phyloP scores from a whole-genome alignment of 2,113 vertebrate genomes.

The Candoia aspera region DNA sequence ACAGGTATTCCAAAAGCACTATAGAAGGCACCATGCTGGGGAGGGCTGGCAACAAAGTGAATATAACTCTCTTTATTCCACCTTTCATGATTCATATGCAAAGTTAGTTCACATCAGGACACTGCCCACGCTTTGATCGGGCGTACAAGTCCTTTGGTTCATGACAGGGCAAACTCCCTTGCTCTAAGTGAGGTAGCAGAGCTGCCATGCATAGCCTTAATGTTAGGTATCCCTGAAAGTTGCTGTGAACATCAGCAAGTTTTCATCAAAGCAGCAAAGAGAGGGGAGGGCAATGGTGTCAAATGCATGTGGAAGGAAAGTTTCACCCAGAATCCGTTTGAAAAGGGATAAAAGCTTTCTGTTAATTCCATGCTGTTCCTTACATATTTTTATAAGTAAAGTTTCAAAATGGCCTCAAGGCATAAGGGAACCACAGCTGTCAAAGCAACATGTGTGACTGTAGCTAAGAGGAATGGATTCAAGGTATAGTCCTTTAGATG shows the following conservation, averaged over 20 bases:
- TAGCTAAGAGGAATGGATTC: constrained; percentile 68
- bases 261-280: constrained; percentile 63
- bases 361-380: constrained; percentile 35
- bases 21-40: not conserved
- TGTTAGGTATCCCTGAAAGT: constrained; percentile 55
- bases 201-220: constrained; percentile 14
- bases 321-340: constrained; percentile 58
- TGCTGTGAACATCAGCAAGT: constrained; percentile 66
- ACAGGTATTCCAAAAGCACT: not conserved
- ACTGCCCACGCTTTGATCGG: constrained; percentile 38
- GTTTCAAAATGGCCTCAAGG: constrained; percentile 57
- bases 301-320: constrained; percentile 41
- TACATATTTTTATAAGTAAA: constrained; percentile 52
- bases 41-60: not conserved
- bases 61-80: not conserved
- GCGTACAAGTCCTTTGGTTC: constrained; percentile 42
- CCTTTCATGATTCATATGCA: constrained; percentile 26
- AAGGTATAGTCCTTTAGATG: constrained; percentile 50
- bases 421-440: constrained; percentile 45
- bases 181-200: constrained; percentile 2
- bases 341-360: constrained; percentile 14
- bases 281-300: constrained; percentile 52
- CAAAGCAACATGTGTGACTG: constrained; percentile 38
- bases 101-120: constrained; percentile 37
- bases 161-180: constrained; percentile 9